phyloP scores from a whole-genome alignment of 2,888 invertebrate species.

The Hedychridium roseum region DNA sequence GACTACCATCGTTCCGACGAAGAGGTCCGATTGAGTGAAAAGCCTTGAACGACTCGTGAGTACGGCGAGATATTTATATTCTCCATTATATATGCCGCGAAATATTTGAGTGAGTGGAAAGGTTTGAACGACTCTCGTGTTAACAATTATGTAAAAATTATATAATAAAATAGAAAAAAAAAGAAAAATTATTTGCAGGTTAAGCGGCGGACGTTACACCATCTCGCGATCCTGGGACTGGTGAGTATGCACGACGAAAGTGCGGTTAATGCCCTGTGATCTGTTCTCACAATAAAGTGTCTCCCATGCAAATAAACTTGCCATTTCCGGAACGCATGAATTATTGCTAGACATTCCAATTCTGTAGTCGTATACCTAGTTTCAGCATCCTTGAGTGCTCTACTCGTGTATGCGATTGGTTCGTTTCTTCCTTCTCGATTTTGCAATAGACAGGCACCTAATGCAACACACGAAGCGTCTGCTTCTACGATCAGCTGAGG shows the following conservation, averaged over 20 bases:
- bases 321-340: slow-evolving; percentile 9
- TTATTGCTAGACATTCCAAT: slow-evolving; percentile 7
- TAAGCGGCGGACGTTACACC: too few species aligned
- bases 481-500: slow-evolving; percentile 5
- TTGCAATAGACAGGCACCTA: slow-evolving; percentile 11
- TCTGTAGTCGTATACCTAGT: slow-evolving; percentile 11
- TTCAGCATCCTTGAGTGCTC: slow-evolving; percentile 1
- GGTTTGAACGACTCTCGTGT: too few species aligned
- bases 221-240: slow-evolving; percentile 14
- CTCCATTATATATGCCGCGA: too few species aligned
- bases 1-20: too few species aligned
- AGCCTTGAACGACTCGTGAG: too few species aligned
- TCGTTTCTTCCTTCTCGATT: slow-evolving; percentile 7
- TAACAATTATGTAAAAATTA: too few species aligned
- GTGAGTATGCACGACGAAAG: slow-evolving; percentile 11
- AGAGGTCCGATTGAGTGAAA: too few species aligned
- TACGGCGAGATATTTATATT: too few species aligned
- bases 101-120: too few species aligned
- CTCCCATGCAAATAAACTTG: background rate
- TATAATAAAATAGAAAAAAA: too few species aligned
- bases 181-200: too few species aligned
- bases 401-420: slow-evolving; percentile 7
- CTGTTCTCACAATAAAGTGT: slow-evolving; percentile 9
- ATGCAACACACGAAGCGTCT: slow-evolving; percentile 10
- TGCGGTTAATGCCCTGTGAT: slow-evolving; percentile 24